phyloP scores from a whole-genome alignment of 2,113 vertebrate genomes.

The Chauna torquata region DNA sequence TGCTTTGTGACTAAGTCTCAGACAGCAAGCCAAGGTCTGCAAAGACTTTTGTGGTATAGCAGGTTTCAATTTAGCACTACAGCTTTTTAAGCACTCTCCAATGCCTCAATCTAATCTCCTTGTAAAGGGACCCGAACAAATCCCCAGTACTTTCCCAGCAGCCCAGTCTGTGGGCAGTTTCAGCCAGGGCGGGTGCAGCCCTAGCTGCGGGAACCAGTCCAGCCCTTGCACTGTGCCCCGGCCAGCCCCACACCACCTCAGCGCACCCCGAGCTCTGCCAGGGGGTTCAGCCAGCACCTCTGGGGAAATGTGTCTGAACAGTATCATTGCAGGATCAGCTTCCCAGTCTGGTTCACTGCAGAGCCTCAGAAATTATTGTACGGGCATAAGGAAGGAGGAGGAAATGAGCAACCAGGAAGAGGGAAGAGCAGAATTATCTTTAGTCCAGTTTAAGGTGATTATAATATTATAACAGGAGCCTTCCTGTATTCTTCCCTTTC shows the following conservation, averaged over 20 bases:
- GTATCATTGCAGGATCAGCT: background rate
- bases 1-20: background rate
- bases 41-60: background rate
- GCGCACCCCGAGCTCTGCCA: rapidly evolving
- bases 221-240: background rate
- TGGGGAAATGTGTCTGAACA: background rate
- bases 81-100: background rate
- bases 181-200: background rate
- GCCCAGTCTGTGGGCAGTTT: background rate
- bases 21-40: background rate
- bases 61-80: background rate
- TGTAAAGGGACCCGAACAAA: background rate
- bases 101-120: background rate
- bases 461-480: background rate
- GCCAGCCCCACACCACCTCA: rapidly evolving
- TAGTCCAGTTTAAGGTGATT: background rate
- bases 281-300: background rate
- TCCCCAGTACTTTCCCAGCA: background rate
- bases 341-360: background rate
- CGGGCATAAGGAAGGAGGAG: background rate
- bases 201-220: rapidly evolving
- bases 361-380: background rate
- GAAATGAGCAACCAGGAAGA: background rate
- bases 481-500: background rate
- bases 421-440: background rate